Evolutionary conservation across 2,113 vertebrate species (phyloP).

Genomic region (Neofelis nebulosa): DNA sequence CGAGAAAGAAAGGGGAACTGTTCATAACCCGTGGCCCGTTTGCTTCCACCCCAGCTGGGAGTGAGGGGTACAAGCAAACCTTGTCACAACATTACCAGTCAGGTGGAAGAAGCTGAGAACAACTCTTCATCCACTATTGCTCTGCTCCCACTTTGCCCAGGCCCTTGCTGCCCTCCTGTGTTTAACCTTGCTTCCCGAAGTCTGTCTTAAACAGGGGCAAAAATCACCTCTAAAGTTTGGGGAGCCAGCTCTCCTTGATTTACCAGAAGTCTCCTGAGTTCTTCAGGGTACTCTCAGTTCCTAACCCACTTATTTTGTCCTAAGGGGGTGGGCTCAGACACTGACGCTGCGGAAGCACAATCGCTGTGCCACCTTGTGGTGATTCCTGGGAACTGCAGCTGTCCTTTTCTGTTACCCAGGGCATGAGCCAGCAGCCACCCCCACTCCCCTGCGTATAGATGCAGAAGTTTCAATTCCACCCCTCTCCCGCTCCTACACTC

Average conservation of each 20-base stretch:
- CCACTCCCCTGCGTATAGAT: accelerated
- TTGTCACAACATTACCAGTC: neutral
- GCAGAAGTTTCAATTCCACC: neutral
- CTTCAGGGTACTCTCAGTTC: neutral
- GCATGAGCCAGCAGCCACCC: accelerated
- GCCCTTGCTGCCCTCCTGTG: neutral
- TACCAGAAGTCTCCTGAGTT: neutral
- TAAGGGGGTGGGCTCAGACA: neutral
- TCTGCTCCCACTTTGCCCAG: neutral
- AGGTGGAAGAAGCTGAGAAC: neutral
- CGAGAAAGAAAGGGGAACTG: neutral
- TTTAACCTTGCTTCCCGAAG: neutral
- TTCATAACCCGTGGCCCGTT: neutral
- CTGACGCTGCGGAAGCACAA: neutral
- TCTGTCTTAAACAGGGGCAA: neutral
- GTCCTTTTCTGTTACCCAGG: neutral
- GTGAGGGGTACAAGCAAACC: neutral
- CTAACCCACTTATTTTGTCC: neutral
- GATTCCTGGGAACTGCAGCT: neutral
- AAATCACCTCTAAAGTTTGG: neutral
- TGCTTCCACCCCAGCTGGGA: neutral
- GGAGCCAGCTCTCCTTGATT: neutral
- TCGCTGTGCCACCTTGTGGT: neutral
- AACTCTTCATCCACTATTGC: neutral
- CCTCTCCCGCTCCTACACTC: neutral